Base-by-base conservation (phyloP, 2,113 vertebrate genomes). In the Xyrauchen texanus region DNA sequence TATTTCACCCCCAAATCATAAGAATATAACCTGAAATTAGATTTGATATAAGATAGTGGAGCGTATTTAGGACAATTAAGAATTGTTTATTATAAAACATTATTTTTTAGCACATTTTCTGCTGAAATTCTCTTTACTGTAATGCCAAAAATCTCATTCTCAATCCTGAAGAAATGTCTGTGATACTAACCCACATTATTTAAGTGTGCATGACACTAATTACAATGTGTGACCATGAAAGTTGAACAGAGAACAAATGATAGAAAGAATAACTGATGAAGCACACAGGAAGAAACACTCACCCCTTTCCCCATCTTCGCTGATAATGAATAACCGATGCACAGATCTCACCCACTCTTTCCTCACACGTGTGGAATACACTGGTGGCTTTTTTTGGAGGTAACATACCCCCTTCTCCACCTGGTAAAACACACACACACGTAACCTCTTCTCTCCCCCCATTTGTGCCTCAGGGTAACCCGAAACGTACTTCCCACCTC, bases 271-370 rank as follows among this genome's bases (percentile, higher is more conserved):
- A 86, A 83, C 68, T 78, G 85, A 88, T 86, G 79, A 86, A 81
- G 77, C 79, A 85, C 81, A 78, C 61, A 61, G n/a, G 47, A 55
- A 76, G n/a, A 68, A 21, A 9, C 60, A 91, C 92, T 93, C 47
- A 93, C 92, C 90, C 90, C 91, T 92, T 75, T 85, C 9, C 86
- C 92, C 92, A 93, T 93, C 88, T 8, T 91, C 7, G 51, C 11
- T 16, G 72, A 34, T 76, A 64, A 58, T 16, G 44, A 69, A 70
- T 9, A 57, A 46, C 51, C 65, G 63, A 71, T 57, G 55, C 67
- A 72, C n/a, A 21, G 60, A 61, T 62, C 60, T 58, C 66, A 45
- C 73, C 75, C 68, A 42, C 76, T 21, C 70, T 71, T 21, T n/a
- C 68, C 53, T 45, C 67, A 73, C 88, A 88, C 68, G 70, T 86